Base-by-base conservation (phyloP, 2,113 vertebrate species). In the Malurus alboscapulatus region DNA sequence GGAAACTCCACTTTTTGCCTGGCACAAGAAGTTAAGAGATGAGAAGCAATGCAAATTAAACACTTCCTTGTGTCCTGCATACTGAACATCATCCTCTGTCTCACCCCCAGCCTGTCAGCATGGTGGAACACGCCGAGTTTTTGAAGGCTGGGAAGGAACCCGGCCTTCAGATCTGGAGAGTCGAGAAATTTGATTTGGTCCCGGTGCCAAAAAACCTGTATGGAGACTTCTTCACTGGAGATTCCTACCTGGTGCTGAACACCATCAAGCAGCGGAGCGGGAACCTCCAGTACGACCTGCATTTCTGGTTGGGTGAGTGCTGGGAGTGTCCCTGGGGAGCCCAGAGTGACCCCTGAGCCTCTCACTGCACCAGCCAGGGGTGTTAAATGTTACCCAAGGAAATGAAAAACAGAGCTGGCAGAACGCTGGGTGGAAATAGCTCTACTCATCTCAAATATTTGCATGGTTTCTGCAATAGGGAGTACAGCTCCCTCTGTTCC, bases 161-260 rank as follows among this genome's bases (percentile, higher is more conserved):
- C 0, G 99, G 99, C 75, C 98, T 99, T 55, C 99, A 99, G 98
- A 98, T 99, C 84, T 99, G 99, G 99, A 98, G 99, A 55, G 97
- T 99, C 7, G 99, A 99, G 97, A 99, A 98, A 90, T 99, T 99
- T 24, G 98, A 99, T 97, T 96, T 99, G 96, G 99, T 99, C 6
- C 98, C 99, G 0, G 99, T 99, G 88, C 99, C 99, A 4, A 95
- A 98, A 92, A 99, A 99, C 76, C 98, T 99, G 14, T 98, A 99
- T 0, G 99, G 99, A 58, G 98, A 98, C 34, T 99, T 99, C 97
- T 99, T 99, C 98, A 98, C 97, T 0, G 99, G 99, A 5, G 99
- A 99, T 12, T 98, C 99, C 44, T 99, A 99, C 30, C 90, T 99
- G 80, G 92, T 99, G 96, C 98, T 99, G 71, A 99, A 99, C 97